These are phyloP conservation scores for Luidia sarsii DNA, from an alignment of 53 echinoderm and acorn worm genomes.

Conservation along the genomic window DNA sequence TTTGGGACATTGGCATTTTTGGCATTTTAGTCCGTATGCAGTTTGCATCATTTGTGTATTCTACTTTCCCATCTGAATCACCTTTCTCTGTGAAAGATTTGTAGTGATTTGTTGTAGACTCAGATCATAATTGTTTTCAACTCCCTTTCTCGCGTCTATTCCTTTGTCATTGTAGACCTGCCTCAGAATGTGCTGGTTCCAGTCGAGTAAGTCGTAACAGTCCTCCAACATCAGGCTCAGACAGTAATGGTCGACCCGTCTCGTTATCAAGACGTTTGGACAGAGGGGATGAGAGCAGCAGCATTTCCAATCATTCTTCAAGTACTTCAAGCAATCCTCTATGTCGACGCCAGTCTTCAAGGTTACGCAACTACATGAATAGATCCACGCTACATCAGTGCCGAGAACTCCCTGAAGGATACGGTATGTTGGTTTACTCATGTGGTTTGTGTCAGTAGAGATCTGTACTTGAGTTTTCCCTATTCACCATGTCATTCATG, in stretches of 20 bases:
- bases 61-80: too few relatives aligned
- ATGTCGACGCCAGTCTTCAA: conserved; percentile 80
- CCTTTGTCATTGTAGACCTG: too few relatives aligned
- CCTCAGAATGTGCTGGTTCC: conserved; percentile 40
- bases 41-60: too few relatives aligned
- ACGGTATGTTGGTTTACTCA: conserved; percentile 67
- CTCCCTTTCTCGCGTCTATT: too few relatives aligned
- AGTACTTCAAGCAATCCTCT: conserved; percentile 50
- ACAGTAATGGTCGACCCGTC: conserved; percentile 39
- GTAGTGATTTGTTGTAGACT: too few relatives aligned
- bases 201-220: conserved; percentile 38
- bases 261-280: conserved; percentile 35
- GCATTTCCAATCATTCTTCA: conserved; percentile 37
- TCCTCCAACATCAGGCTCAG: conserved; percentile 47
- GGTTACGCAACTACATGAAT: conserved; percentile 95
- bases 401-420: conserved; percentile 93
- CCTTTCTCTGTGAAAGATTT: too few relatives aligned
- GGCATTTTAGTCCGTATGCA: too few relatives aligned
- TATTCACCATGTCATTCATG: too few relatives aligned
- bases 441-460: too few relatives aligned
- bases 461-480: too few relatives aligned
- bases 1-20: too few relatives aligned
- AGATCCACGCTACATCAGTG: conserved; percentile 90
- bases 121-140: too few relatives aligned
- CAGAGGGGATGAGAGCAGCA: conserved; percentile 31